Evolutionary conservation across 2,113 vertebrate species (phyloP), one percentile per base, ranked within the genome.

Genomic region (Damaliscus lunatus): DNA sequence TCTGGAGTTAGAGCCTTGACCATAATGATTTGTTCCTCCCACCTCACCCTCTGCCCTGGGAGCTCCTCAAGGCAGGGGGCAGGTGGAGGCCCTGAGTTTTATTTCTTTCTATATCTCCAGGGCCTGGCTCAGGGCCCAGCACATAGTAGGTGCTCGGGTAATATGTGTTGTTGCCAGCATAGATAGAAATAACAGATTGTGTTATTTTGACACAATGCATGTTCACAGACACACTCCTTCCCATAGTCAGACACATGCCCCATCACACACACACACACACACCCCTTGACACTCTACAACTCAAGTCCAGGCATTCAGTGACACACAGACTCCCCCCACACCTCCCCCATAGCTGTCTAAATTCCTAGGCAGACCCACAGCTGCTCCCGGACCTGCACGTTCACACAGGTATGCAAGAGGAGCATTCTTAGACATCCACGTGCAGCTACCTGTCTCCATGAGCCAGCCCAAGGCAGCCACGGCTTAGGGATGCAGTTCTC

Each of bases 401-500:
- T 88, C 94, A 78, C 96, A 97, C 97, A 98, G 62, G 98, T 94
- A 94, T 86, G 91, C 91, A 27, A 36, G 84, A 88, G 91, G 94
- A 80, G 67, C 90, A 97, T 97, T 97, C 97, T 96, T 96, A 92
- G 92, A 93, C 92, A 85, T 33, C 60, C 96, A 86, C 98, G 90
- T 94, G 98, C 96, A 98, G 97, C 94, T 97, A 95, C 98, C 98
- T 97, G 97, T 96, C 96, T 98, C 97, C 36, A 77, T 31, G 21
- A 88, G 40, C 59, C 81, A 97, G 98, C 90, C 96, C 96, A 86
- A 95, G 96, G 96, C 97, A 94, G 97, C 91, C 67, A 23, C 33
- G 0, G 3, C 92, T 91, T 53, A 33, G 78, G 46, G 67, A 25
- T 52, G 57, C 27, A 9, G 62, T 16, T 27, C 52, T 48, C 83